These are phyloP conservation scores for Lepas anatifera DNA, from an alignment of 2,888 invertebrate species.

Conservation along the genomic window DNA sequence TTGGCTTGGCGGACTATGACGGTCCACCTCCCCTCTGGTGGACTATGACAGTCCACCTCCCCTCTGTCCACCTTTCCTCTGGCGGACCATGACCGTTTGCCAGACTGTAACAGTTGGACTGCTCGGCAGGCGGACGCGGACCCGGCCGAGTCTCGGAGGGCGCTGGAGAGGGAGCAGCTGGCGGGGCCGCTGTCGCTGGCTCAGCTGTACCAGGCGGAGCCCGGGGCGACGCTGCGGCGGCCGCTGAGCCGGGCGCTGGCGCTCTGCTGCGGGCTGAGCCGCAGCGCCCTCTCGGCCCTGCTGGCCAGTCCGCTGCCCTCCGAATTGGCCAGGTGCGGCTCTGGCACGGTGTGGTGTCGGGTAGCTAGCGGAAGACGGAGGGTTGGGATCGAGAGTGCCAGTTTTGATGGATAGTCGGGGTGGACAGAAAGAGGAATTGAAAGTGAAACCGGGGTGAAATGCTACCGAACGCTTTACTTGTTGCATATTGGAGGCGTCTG, in stretches of 20 bases:
- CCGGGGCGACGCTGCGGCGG: slow-evolving; percentile 70
- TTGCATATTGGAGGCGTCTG: too few species aligned
- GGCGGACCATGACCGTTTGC: too few species aligned
- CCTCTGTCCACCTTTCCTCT: too few species aligned
- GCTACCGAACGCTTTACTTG: too few species aligned
- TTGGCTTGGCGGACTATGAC: too few species aligned
- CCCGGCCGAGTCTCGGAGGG: slow-evolving; percentile 69
- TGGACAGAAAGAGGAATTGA: too few species aligned
- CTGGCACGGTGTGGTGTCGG: neutral
- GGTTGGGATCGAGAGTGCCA: too few species aligned
- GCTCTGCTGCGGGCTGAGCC: slow-evolving; percentile 58
- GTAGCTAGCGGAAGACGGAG: neutral
- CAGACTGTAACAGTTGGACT: too few species aligned
- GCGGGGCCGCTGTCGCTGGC: slow-evolving; percentile 51
- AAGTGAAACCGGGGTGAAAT: too few species aligned
- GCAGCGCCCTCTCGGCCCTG: slow-evolving; percentile 65
- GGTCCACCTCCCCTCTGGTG: too few species aligned
- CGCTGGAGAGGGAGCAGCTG: slow-evolving; percentile 70
- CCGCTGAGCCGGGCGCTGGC: slow-evolving; percentile 55
- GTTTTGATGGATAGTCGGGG: too few species aligned
- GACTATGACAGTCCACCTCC: too few species aligned
- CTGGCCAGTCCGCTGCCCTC: slow-evolving; percentile 78
- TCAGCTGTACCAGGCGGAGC: slow-evolving; percentile 94
- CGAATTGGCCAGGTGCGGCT: slow-evolving; percentile 58
- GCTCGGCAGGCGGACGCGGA: slow-evolving; percentile 73